A percentile compares a stretch with the other conserved stretches of the same genome.
phyloP scores from a whole-genome alignment of 2,888 invertebrate genomes.

The Caenorhabditis zanzibari region DNA sequence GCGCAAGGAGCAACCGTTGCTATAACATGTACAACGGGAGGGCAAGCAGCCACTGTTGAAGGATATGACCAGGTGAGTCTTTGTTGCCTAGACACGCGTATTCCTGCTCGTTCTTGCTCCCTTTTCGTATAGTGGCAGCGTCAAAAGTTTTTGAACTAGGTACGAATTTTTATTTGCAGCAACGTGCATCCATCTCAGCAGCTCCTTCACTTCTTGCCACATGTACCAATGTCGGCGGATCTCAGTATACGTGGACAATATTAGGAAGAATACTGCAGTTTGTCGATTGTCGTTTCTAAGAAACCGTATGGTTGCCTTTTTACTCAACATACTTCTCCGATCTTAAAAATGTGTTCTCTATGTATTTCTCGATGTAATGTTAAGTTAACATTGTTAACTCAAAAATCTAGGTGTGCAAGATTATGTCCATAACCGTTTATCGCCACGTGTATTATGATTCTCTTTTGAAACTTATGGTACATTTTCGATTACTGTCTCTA shows the following conservation, averaged over 20 bases:
- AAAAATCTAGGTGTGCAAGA: constrained; percentile 21
- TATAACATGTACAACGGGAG: constrained; percentile 82
- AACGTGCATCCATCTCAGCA: constrained; percentile 82
- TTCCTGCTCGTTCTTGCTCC: not conserved
- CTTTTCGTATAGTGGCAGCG: not conserved
- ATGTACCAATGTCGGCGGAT: constrained; percentile 83
- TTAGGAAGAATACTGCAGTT: constrained; percentile 82
- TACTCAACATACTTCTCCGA: constrained; percentile 11
- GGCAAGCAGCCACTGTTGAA: constrained; percentile 83
- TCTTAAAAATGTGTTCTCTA: constrained; percentile 37
- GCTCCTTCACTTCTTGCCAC: constrained; percentile 81
- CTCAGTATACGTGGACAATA: constrained; percentile 83
- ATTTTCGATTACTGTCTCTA: constrained; percentile 10
- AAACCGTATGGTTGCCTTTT: constrained; percentile 41
- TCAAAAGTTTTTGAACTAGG: not conserved
- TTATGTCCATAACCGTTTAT: constrained; percentile 44
- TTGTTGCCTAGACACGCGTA: not conserved
- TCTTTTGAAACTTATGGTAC: constrained; percentile 29
- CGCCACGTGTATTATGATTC: constrained; percentile 39
- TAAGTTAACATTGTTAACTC: too few species aligned
- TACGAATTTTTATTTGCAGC: constrained; percentile 72
- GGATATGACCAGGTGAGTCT: constrained; percentile 82
- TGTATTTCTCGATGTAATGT: too few species aligned
- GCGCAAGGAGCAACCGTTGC: constrained; percentile 83
- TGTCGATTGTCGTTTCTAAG: constrained; percentile 83